phyloP scores from a whole-genome alignment of 2,113 vertebrate species.

The Saccopteryx bilineata region DNA sequence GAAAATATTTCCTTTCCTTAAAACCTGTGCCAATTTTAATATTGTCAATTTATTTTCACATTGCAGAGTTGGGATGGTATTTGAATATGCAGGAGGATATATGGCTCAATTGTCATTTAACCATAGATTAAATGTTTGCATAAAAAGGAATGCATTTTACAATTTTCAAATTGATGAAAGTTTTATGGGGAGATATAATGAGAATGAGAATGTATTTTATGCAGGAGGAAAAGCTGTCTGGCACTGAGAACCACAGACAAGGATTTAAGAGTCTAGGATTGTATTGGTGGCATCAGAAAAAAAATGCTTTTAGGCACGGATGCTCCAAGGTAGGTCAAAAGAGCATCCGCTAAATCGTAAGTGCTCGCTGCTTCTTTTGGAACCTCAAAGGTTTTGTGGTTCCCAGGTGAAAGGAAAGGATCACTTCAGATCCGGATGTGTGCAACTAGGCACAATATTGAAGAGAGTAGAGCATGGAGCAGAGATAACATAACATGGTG shows the following conservation, averaged over 20 bases:
- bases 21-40: slow-evolving; percentile 73
- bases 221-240: slow-evolving; percentile 69
- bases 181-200: slow-evolving; percentile 84
- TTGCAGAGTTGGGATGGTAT: slow-evolving; percentile 69
- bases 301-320: slow-evolving; percentile 48
- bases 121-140: slow-evolving; percentile 83
- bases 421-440: neutral
- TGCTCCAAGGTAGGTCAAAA: slow-evolving; percentile 56
- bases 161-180: slow-evolving; percentile 82
- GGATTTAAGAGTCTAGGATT: slow-evolving; percentile 59
- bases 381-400: neutral
- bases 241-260: slow-evolving; percentile 48
- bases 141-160: slow-evolving; percentile 82
- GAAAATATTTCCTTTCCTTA: slow-evolving; percentile 65
- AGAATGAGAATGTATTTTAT: slow-evolving; percentile 80
- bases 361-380: neutral
- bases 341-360: neutral
- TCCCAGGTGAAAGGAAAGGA: neutral
- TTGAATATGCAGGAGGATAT: slow-evolving; percentile 72
- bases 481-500: neutral
- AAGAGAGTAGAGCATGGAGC: neutral
- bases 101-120: slow-evolving; percentile 85
- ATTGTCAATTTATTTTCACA: slow-evolving; percentile 76
- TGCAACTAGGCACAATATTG: neutral
- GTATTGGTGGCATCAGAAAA: slow-evolving; percentile 55